Percentiles rank a stretch among this genome's conserved stretches.
Evolutionary conservation across 2,113 vertebrate genomes (phyloP).

Genomic region (Macrotus californicus): DNA sequence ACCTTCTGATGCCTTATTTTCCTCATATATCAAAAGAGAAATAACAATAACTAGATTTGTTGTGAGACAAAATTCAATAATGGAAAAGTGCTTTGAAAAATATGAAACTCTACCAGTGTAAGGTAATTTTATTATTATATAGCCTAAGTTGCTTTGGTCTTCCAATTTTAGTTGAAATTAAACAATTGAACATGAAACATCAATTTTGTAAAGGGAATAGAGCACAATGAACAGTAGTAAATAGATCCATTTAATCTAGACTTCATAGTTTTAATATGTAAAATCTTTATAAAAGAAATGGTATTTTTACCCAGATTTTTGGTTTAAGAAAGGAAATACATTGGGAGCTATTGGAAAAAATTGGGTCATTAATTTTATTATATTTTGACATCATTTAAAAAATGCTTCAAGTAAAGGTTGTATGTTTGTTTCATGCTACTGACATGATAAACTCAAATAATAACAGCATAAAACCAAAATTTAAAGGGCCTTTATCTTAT

Average conservation of each 20-base stretch:
- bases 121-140: slow-evolving; percentile 55
- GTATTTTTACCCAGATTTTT: slow-evolving; percentile 35
- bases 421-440: background rate
- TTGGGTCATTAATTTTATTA: slow-evolving; percentile 41
- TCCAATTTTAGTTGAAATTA: slow-evolving; percentile 60
- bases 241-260: slow-evolving; percentile 55
- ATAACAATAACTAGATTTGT: slow-evolving; percentile 54
- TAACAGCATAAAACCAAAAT: background rate
- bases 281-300: slow-evolving; percentile 46
- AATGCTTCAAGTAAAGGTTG: slow-evolving; percentile 14
- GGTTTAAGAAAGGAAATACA: slow-evolving; percentile 37
- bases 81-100: slow-evolving; percentile 44
- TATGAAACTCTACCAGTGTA: slow-evolving; percentile 3
- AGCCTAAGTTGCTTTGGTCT: slow-evolving; percentile 50
- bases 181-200: slow-evolving; percentile 56
- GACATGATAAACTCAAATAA: slow-evolving; percentile 1
- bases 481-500: background rate
- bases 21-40: slow-evolving; percentile 15
- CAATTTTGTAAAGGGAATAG: slow-evolving; percentile 29
- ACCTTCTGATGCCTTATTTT: slow-evolving; percentile 11
- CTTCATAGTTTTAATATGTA: slow-evolving; percentile 44
- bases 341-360: slow-evolving; percentile 19
- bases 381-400: slow-evolving; percentile 47
- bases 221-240: slow-evolving; percentile 22
- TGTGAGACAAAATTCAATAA: slow-evolving; percentile 50